These are phyloP conservation scores for Hirtodrosophila histrioides DNA, from an alignment of 2,888 invertebrate species.

Conservation along the genomic window DNA sequence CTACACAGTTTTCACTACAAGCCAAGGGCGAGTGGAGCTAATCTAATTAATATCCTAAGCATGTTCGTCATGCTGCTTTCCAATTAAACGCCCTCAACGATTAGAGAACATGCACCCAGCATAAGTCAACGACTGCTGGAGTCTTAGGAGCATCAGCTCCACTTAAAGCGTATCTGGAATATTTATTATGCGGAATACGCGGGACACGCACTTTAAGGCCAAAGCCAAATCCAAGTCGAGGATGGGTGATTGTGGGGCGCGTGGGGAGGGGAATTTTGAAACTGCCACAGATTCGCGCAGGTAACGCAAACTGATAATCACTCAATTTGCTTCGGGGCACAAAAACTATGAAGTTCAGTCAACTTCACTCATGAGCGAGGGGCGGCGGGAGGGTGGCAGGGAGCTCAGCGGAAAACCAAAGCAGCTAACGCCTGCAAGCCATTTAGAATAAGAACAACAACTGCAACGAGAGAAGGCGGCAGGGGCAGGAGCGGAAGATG, in stretches of 20 bases:
- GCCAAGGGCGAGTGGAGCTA: slow-evolving; percentile 18
- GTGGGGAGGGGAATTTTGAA: slow-evolving; percentile 9
- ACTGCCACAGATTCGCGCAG: slow-evolving; percentile 42
- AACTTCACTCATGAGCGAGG: slow-evolving; percentile 43
- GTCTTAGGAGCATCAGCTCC: slow-evolving; percentile 1
- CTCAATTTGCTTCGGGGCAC: slow-evolving; percentile 73
- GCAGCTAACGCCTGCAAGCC: slow-evolving; percentile 71
- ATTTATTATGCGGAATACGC: slow-evolving; percentile 13
- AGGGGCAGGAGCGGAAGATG: slow-evolving; percentile 1
- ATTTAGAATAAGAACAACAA: slow-evolving; percentile 51
- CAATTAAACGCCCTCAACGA: slow-evolving; percentile 36
- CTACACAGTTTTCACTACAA: background rate
- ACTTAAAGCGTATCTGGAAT: slow-evolving; percentile 22
- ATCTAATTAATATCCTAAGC: slow-evolving; percentile 43
- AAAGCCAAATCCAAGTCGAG: slow-evolving; percentile 22
- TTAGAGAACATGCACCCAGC: slow-evolving; percentile 17
- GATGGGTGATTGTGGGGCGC: background rate
- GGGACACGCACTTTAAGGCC: slow-evolving; percentile 56
- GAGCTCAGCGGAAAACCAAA: slow-evolving; percentile 17
- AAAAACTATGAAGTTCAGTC: slow-evolving; percentile 73
- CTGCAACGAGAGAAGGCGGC: background rate
- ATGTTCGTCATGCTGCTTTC: slow-evolving; percentile 38
- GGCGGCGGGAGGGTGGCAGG: background rate
- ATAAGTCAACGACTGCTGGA: slow-evolving; percentile 35
- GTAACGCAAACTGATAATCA: slow-evolving; percentile 77